These are phyloP conservation scores for Gadus chalcogrammus DNA, from an alignment of 2,113 vertebrate genomes.

Conservation along the genomic window DNA sequence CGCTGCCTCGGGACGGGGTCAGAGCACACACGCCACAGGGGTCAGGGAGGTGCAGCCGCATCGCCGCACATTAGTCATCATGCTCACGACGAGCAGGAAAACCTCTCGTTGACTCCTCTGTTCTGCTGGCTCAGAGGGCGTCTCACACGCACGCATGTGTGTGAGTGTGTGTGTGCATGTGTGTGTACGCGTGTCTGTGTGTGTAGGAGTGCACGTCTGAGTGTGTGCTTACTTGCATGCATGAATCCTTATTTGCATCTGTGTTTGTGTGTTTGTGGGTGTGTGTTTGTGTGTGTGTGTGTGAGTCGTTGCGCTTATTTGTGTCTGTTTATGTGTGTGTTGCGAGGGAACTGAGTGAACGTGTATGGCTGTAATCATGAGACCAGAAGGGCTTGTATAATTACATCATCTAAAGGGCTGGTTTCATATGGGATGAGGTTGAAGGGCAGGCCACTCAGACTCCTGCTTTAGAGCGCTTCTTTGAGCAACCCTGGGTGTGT, in stretches of 20 bases:
- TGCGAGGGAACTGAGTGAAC: too few relatives aligned
- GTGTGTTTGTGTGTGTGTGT: background rate
- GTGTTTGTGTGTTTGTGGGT: too few relatives aligned
- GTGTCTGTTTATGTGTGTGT: background rate
- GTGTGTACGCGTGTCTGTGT: background rate
- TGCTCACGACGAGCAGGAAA: constrained; percentile 1
- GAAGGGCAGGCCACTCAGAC: background rate
- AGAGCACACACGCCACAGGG: constrained; percentile 6
- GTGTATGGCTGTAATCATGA: background rate
- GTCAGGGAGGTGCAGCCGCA: constrained; percentile 17
- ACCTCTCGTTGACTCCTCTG: constrained; percentile 22
- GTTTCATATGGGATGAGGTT: background rate
- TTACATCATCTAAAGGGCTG: background rate
- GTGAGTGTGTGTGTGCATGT: background rate
- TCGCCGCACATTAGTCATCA: background rate
- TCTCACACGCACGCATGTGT: background rate
- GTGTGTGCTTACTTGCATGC: background rate
- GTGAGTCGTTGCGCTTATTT: background rate
- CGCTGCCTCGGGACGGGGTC: constrained; percentile 14
- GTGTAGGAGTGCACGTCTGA: background rate
- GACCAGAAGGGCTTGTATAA: constrained; percentile 1
- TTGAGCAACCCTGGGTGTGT: background rate
- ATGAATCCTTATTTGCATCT: too few relatives aligned
- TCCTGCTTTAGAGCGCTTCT: background rate
- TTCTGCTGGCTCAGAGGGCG: background rate